A percentile compares a stretch with the other conserved stretches of the same genome.
phyloP scores from a whole-genome alignment of 2,888 invertebrate genomes.

The Neoscelio sp. region DNA sequence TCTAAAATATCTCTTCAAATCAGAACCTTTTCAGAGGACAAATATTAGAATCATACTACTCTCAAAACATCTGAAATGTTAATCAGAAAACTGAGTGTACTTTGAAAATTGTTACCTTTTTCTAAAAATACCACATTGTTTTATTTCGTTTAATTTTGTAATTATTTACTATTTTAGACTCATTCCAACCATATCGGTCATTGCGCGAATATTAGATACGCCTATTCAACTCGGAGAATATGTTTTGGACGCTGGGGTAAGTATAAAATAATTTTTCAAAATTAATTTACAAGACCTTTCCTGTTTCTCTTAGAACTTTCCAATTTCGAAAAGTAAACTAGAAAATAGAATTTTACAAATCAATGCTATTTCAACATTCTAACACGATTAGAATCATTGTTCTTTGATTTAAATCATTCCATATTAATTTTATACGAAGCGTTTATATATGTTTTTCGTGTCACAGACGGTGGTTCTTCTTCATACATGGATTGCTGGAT shows the following conservation, averaged over 20 bases:
- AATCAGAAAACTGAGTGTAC: no score
- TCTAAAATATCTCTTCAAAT: no score
- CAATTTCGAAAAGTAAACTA: no score
- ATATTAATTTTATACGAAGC: not conserved
- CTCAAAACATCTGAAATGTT: no score
- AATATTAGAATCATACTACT: no score
- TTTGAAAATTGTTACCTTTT: no score
- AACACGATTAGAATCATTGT: no score
- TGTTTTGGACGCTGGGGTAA: slow-evolving; percentile 89
- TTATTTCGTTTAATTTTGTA: slow-evolving; percentile 25
- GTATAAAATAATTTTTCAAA: slow-evolving; percentile 69
- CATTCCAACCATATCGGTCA: slow-evolving; percentile 90
- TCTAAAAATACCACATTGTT: not conserved
- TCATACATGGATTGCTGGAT: slow-evolving; percentile 93
- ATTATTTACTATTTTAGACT: slow-evolving; percentile 80
- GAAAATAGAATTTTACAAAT: no score
- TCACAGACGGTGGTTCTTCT: slow-evolving; percentile 90
- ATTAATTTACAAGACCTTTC: no score
- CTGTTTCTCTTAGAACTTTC: no score
- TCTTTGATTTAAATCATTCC: not conserved
- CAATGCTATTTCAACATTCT: no score
- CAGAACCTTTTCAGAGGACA: no score
- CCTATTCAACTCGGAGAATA: slow-evolving; percentile 89
- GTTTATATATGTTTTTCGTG: slow-evolving; percentile 1
- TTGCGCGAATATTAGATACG: slow-evolving; percentile 90